phyloP scores from a whole-genome alignment of 1,140 invertebrate genomes.

The Sminthurinus signatus region DNA sequence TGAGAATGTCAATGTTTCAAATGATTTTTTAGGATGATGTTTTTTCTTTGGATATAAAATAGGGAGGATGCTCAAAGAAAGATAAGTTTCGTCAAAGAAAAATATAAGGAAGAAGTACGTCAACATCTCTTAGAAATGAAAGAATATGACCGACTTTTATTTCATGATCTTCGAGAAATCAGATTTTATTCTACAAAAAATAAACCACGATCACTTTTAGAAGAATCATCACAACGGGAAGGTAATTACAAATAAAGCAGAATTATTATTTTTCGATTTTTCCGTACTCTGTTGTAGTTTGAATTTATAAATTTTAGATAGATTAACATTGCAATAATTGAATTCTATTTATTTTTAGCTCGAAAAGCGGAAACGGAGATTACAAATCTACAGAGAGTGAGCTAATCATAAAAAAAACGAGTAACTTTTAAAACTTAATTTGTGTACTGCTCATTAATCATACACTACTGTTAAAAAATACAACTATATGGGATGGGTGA shows the following conservation, averaged over 20 bases:
- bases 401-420: no score
- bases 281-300: no score
- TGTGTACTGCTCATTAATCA: no score
- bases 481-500: no score
- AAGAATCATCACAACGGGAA: neutral
- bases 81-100: constrained; percentile 8
- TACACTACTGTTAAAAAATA: no score
- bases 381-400: neutral
- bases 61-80: constrained; percentile 6
- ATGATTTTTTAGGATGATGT: neutral
- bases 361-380: neutral
- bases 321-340: no score
- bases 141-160: constrained; percentile 12
- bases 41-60: neutral
- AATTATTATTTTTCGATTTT: no score
- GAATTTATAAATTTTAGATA: no score
- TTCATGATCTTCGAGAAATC: constrained; percentile 6
- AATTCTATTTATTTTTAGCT: neutral
- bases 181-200: constrained; percentile 11
- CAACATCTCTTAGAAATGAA: constrained; percentile 9
- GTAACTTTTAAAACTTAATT: no score
- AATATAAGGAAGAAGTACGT: constrained; percentile 12
- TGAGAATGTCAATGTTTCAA: no score
- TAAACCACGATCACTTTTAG: neutral
- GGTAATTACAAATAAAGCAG: neutral